Evolutionary conservation across 2,888 invertebrate species (phyloP).

Genomic region (Lamellibrachia columna): DNA sequence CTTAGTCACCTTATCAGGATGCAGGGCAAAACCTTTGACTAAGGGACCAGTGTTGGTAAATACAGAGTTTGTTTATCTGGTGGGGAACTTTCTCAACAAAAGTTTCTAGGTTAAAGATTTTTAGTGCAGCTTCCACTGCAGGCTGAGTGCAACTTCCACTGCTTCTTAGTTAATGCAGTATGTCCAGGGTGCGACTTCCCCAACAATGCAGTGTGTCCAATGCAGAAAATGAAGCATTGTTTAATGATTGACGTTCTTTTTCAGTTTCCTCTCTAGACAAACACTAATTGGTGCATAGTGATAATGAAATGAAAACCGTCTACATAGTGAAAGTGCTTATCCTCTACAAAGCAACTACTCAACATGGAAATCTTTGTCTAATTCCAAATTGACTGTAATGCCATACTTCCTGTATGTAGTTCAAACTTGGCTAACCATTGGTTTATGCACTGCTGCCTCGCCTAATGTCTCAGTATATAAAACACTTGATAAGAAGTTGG

Average conservation of each 20-base stretch:
- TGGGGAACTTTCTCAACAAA: background rate
- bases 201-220: background rate
- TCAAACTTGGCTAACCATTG: background rate
- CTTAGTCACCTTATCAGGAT: background rate
- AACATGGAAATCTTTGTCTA: background rate
- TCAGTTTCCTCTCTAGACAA: background rate
- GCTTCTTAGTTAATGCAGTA: background rate
- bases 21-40: background rate
- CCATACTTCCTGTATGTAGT: background rate
- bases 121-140: background rate
- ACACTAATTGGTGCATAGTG: background rate
- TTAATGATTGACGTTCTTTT: background rate
- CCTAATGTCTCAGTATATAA: too few species aligned
- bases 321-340: background rate
- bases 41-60: constrained; percentile 11
- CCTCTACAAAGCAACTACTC: background rate
- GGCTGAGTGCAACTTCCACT: background rate
- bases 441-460: background rate
- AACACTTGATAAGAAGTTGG: too few species aligned
- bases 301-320: background rate
- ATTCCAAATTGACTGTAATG: background rate
- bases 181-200: background rate
- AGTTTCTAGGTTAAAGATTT: background rate
- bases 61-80: background rate
- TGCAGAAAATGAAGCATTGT: background rate